Conservation (phyloP, 2,888 invertebrate genomes). For the Scaptomyza caliginosa region DNA sequence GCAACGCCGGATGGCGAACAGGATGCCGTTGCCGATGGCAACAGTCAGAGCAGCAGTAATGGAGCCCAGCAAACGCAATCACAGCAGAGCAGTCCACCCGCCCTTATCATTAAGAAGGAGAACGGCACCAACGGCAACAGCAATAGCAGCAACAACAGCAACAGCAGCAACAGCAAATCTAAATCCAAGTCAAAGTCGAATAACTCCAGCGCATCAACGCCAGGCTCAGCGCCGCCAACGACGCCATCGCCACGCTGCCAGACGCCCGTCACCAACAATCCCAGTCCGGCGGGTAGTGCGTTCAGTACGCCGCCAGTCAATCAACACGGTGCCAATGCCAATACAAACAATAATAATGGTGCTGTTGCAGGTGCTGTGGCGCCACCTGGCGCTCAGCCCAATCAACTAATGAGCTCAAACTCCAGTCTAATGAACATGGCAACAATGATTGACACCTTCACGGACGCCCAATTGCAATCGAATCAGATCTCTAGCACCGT, state of each 20-base stretch:
- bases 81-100: slow-evolving; percentile 66
- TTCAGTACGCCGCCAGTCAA: slow-evolving; percentile 84
- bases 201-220: slow-evolving; percentile 72
- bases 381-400: slow-evolving; percentile 79
- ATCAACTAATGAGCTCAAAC: slow-evolving; percentile 83
- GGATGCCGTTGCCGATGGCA: slow-evolving; percentile 63
- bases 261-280: slow-evolving; percentile 85
- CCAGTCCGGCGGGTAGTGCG: slow-evolving; percentile 85
- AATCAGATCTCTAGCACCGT: slow-evolving; percentile 94
- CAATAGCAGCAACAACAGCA: slow-evolving; percentile 29
- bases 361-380: slow-evolving; percentile 34
- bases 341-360: slow-evolving; percentile 43
- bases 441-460: slow-evolving; percentile 90
- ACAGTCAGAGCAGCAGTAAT: slow-evolving; percentile 65
- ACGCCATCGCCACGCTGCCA: slow-evolving; percentile 83
- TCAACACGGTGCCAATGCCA: slow-evolving; percentile 58
- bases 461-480: slow-evolving; percentile 91
- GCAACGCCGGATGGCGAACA: slow-evolving; percentile 80
- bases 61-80: slow-evolving; percentile 45
- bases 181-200: slow-evolving; percentile 80
- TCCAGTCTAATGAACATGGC: slow-evolving; percentile 89
- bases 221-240: slow-evolving; percentile 80
- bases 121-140: slow-evolving; percentile 53
- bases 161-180: slow-evolving; percentile 62
- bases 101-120: slow-evolving; percentile 67